These are phyloP conservation scores for Cantharis rufa DNA, from an alignment of 2,888 invertebrate genomes.

Conservation along the genomic window DNA sequence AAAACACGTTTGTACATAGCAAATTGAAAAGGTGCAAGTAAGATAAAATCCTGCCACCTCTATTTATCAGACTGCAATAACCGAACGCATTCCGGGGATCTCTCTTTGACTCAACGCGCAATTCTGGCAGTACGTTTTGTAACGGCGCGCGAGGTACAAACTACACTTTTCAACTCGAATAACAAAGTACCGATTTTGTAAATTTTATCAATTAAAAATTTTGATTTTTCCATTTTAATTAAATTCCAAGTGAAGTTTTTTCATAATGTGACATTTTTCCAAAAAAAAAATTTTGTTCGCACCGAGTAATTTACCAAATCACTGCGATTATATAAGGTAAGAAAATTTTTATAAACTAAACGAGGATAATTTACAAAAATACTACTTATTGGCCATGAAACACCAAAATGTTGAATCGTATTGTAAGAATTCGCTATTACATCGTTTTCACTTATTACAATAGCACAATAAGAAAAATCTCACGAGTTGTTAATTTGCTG, in stretches of 20 bases:
- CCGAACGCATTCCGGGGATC: conserved; percentile 35
- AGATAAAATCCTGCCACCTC: conserved; percentile 28
- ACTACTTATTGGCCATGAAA: conserved; percentile 8
- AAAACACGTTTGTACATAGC: conserved; percentile 27
- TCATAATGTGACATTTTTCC: conserved; percentile 2
- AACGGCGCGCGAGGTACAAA: conserved; percentile 28
- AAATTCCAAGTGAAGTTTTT: neutral
- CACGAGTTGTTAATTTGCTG: conserved; percentile 8
- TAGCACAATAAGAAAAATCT: conserved; percentile 18
- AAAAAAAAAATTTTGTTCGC: neutral
- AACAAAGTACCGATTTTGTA: neutral
- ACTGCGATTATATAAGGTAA: conserved; percentile 8
- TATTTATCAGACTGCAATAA: conserved; percentile 35
- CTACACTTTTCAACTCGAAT: neutral
- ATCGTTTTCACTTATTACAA: conserved; percentile 24
- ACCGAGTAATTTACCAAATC: neutral
- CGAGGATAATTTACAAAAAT: neutral
- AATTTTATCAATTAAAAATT: neutral
- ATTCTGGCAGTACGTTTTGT: conserved; percentile 28
- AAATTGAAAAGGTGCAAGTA: conserved; percentile 9
- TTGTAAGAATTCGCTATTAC: conserved; percentile 3
- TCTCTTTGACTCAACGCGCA: conserved; percentile 36
- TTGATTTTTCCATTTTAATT: neutral
- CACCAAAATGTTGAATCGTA: neutral
- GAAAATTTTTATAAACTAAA: neutral